Conservation (phyloP, 2,888 invertebrate genomes). For the Drosophila austrosaltans region DNA sequence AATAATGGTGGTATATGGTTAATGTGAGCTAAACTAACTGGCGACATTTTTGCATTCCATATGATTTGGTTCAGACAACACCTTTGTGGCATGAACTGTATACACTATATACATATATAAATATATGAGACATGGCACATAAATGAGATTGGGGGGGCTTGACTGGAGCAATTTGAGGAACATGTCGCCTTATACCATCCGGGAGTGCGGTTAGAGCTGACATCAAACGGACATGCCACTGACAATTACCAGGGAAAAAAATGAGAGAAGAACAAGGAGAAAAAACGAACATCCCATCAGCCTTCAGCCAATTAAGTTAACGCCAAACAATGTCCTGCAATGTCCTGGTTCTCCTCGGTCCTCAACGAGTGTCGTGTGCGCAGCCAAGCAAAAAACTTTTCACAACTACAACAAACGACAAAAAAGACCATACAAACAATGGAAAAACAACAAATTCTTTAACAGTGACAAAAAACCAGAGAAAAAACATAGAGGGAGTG, state of each 20-base stretch:
- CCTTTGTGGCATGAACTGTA: slow-evolving; percentile 37
- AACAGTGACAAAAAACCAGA: slow-evolving; percentile 32
- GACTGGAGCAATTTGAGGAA: slow-evolving; percentile 53
- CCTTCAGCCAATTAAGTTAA: slow-evolving; percentile 71
- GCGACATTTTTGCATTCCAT: slow-evolving; percentile 61
- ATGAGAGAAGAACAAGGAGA: slow-evolving; percentile 34
- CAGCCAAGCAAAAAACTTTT: slow-evolving; percentile 66
- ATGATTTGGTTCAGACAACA: slow-evolving; percentile 19
- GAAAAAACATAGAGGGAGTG: slow-evolving; percentile 34
- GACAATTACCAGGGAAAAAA: slow-evolving; percentile 70
- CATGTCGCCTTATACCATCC: slow-evolving; percentile 52
- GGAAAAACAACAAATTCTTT: slow-evolving; percentile 47
- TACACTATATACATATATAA: background rate
- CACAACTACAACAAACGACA: slow-evolving; percentile 37
- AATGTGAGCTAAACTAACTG: slow-evolving; percentile 2
- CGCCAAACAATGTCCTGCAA: slow-evolving; percentile 64
- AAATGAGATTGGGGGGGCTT: slow-evolving; percentile 35
- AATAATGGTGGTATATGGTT: background rate
- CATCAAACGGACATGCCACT: slow-evolving; percentile 75
- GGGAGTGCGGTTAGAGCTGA: slow-evolving; percentile 38
- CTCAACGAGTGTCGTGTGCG: slow-evolving; percentile 37
- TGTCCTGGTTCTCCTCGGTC: slow-evolving; percentile 37
- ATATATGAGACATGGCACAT: slow-evolving; percentile 3
- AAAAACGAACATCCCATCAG: background rate
- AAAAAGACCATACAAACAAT: slow-evolving; percentile 47